phyloP scores from a whole-genome alignment of 2,888 invertebrate species.

The Phengaris arion region DNA sequence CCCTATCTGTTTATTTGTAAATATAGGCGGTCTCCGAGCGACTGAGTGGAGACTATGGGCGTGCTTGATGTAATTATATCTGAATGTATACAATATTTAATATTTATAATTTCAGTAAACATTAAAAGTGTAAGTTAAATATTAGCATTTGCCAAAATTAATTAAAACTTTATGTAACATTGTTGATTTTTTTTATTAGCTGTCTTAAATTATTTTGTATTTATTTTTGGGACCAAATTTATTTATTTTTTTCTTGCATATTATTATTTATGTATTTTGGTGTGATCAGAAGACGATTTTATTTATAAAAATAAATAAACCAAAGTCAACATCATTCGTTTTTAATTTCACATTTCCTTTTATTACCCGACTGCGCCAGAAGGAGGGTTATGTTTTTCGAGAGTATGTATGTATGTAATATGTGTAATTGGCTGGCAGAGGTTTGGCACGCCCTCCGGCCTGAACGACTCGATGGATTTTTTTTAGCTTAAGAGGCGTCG shows the following conservation, averaged over 20 bases:
- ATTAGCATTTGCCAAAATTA: slow-evolving; percentile 77
- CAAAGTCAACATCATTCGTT: slow-evolving; percentile 75
- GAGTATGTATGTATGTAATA: too few relatives aligned
- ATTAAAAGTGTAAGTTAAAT: slow-evolving; percentile 70
- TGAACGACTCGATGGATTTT: too few relatives aligned
- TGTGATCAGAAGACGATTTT: slow-evolving; percentile 74
- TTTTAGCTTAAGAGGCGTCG: too few relatives aligned
- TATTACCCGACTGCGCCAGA: too few relatives aligned
- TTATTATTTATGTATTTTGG: slow-evolving; percentile 69
- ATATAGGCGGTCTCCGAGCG: slow-evolving; percentile 54
- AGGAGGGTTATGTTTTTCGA: too few relatives aligned
- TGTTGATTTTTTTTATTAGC: slow-evolving; percentile 68
- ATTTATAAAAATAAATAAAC: slow-evolving; percentile 78
- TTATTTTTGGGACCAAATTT: slow-evolving; percentile 79
- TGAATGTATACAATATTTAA: slow-evolving; percentile 64
- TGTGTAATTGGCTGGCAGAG: too few relatives aligned
- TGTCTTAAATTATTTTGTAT: slow-evolving; percentile 73
- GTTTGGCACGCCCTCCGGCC: too few relatives aligned
- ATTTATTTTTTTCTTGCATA: slow-evolving; percentile 69
- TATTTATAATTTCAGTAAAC: slow-evolving; percentile 72
- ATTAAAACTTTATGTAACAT: slow-evolving; percentile 71
- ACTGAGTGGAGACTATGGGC: slow-evolving; percentile 49
- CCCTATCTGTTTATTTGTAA: slow-evolving; percentile 60
- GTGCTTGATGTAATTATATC: slow-evolving; percentile 59
- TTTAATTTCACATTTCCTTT: slow-evolving; percentile 48